Base-by-base conservation (phyloP, 2,888 invertebrate genomes). In the Oasisia sp. region DNA sequence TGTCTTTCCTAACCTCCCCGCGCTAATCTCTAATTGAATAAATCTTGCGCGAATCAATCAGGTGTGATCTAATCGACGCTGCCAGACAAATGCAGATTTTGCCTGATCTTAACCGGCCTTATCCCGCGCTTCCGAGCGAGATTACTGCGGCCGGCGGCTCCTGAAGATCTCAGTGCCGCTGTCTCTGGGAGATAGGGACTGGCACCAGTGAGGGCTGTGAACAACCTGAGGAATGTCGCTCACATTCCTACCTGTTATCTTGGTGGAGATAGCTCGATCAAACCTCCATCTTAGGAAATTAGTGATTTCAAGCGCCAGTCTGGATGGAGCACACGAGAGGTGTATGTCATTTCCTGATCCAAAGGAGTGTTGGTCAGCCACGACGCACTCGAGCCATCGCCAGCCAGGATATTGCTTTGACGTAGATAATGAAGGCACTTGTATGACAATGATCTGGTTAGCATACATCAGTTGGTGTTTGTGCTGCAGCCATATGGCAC, bases 51-150 rank as follows among this genome's bases (percentile, higher is more conserved):
- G n/a, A 74, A 74, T 74, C 74, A 74, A 74, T 74, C 74, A 74
- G 74, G 74, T 27, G n/a, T 19, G 74, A 74, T 74, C 27, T 74
- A 74, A 74, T 74, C 74, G 74, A 74, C n/a, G 27, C 74, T 74
- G 74, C 74, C 74, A 74, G 74, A 74, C 74, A 74, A 74, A 74
- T n/a, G 74, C 74, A 74, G 74, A 74, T 27, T 74, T 74, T 74
- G n/a, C 27, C 74, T 7, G 74, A 74, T 74, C 74, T 74, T 74
- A 74, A 74, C 74, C 7, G n/a, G 74, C 74, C n/a, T 74, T 74
- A 74, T 74, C 74, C n/a, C 27, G 27, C 27, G 74, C 19, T 38
- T 38, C 14, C 27, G 74, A 27, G 74, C 74, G n/a, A 74, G 74
- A 74, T 74, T 74, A 74, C 27, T 1, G 74, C 74, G 27, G 74